Percentiles rank a stretch among this genome's conserved stretches.
phyloP scores from a whole-genome alignment of 2,888 invertebrate genomes.

The Masnerella sp. region DNA sequence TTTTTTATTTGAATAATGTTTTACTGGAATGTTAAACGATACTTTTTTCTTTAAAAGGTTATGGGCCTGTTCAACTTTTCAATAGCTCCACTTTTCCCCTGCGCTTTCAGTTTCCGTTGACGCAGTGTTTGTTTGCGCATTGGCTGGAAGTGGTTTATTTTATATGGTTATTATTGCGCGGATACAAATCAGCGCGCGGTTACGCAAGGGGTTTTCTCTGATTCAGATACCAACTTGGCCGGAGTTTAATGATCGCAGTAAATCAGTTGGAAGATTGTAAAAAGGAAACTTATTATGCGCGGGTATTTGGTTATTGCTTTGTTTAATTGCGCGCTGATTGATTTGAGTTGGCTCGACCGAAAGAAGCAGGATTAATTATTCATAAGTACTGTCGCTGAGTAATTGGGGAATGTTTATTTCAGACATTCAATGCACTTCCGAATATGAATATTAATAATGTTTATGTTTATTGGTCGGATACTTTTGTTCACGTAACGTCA shows the following conservation, averaged over 20 bases:
- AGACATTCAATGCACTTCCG: neutral
- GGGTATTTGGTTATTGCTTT: neutral
- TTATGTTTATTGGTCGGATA: too few species aligned
- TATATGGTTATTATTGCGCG: conserved; percentile 16
- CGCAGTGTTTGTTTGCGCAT: conserved; percentile 10
- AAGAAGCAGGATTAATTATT: neutral
- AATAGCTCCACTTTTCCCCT: conserved; percentile 20
- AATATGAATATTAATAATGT: conserved; percentile 5
- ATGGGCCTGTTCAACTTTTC: too few species aligned
- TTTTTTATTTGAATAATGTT: too few species aligned
- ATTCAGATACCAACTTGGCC: conserved; percentile 25
- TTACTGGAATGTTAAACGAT: too few species aligned
- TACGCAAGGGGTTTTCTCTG: conserved; percentile 30
- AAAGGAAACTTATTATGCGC: neutral
- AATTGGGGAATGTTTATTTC: neutral
- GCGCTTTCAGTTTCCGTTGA: conserved; percentile 29
- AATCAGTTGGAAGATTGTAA: conserved; percentile 5
- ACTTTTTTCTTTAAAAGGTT: too few species aligned
- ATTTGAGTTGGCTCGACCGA: neutral
- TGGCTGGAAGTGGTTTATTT: conserved; percentile 1
- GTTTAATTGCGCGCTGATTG: neutral
- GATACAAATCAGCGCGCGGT: neutral
- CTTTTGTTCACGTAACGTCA: too few species aligned
- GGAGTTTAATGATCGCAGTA: conserved; percentile 5
- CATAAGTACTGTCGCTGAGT: neutral